phyloP scores from a whole-genome alignment of 2,888 invertebrate genomes.

The Monoplex corrugatus region DNA sequence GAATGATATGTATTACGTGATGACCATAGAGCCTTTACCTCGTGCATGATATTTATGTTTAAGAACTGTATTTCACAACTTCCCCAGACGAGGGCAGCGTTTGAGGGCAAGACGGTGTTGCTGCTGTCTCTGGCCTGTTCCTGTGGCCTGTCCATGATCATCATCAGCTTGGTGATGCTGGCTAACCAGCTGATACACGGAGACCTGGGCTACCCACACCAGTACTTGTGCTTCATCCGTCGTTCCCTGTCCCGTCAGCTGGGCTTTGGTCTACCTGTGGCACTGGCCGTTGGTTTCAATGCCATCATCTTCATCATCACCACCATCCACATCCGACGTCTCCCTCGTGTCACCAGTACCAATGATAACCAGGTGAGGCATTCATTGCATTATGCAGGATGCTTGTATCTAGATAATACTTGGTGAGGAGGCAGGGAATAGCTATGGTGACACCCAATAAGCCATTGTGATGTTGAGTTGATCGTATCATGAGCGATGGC shows the following conservation, averaged over 20 bases:
- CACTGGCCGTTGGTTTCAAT: neutral
- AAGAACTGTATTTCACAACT: too few species aligned
- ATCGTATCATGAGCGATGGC: too few species aligned
- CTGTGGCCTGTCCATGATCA: neutral
- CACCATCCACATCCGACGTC: neutral
- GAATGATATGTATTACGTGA: too few species aligned
- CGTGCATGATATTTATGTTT: too few species aligned
- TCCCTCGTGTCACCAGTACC: neutral
- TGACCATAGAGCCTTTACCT: too few species aligned
- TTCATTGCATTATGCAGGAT: too few species aligned
- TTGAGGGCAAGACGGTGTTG: neutral
- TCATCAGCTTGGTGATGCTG: conserved; percentile 1
- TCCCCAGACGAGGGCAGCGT: neutral
- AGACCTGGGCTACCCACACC: conserved; percentile 16
- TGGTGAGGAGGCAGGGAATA: too few species aligned
- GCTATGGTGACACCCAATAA: too few species aligned
- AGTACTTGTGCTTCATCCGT: conserved; percentile 31
- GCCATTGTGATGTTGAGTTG: too few species aligned
- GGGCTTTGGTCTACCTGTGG: conserved; percentile 17
- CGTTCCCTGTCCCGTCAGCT: conserved; percentile 13
- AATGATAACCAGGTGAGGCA: too few species aligned
- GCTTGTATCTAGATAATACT: too few species aligned
- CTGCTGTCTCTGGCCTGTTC: neutral
- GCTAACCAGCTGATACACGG: neutral
- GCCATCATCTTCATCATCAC: neutral